Evolutionary conservation across 2,888 invertebrate species (phyloP).

Genomic region (Drosophila vallismaia): DNA sequence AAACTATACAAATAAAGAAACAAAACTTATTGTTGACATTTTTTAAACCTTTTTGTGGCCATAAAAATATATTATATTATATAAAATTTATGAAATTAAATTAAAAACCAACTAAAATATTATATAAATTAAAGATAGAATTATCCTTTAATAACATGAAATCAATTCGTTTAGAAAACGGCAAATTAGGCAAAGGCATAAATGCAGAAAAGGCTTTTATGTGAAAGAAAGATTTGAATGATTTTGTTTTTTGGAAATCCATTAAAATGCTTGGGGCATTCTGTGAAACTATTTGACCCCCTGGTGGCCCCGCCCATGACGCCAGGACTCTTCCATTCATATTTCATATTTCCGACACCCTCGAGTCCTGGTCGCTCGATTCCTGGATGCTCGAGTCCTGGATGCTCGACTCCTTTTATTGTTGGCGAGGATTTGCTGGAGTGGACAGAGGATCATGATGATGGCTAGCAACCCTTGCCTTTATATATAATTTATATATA

Average conservation of each 20-base stretch:
- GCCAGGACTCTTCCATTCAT: constrained; percentile 15
- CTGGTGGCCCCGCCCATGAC: neutral
- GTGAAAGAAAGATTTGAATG: constrained; percentile 1
- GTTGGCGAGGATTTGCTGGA: constrained; percentile 34
- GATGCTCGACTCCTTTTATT: constrained; percentile 33
- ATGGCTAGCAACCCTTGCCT: constrained; percentile 39
- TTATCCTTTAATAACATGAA: neutral
- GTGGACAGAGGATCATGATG: constrained; percentile 32
- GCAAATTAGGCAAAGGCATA: neutral
- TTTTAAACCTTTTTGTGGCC: too few species aligned
- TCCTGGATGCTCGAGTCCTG: constrained; percentile 20
- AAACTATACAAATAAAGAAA: too few species aligned
- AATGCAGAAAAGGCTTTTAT: constrained; percentile 1
- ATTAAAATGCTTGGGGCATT: constrained; percentile 13
- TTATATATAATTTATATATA: constrained; percentile 4
- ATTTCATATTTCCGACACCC: constrained; percentile 38
- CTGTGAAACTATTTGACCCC: constrained; percentile 29
- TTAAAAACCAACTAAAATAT: neutral
- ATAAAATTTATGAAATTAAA: neutral
- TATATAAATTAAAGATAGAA: neutral
- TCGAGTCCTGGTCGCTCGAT: neutral
- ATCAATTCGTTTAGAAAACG: neutral
- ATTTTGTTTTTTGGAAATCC: constrained; percentile 4
- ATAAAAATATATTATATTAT: too few species aligned
- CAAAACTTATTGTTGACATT: too few species aligned